Percentiles rank a stretch among this genome's conserved stretches.
Conservation (phyloP, 2,113 vertebrate genomes). For the Gavia stellata region DNA sequence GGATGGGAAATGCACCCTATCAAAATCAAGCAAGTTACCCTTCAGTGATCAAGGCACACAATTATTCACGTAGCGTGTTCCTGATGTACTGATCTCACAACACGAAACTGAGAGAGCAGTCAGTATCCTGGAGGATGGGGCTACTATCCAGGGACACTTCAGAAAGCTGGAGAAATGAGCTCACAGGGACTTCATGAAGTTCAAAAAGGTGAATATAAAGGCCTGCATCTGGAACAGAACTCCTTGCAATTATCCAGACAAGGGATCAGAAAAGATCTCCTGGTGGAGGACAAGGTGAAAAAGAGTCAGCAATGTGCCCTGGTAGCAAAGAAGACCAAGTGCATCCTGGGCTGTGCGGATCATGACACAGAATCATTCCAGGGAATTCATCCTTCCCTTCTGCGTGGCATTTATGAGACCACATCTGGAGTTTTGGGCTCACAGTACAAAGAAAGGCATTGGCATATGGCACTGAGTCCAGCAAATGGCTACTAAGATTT, state of each 20-base stretch:
- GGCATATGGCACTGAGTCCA: rapidly evolving
- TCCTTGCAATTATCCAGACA: not conserved
- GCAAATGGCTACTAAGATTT: not conserved
- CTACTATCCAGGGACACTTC: not conserved
- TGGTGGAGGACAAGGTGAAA: not conserved
- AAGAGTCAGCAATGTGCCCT: not conserved
- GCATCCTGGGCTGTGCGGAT: not conserved
- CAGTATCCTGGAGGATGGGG: not conserved
- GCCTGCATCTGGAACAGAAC: not conserved
- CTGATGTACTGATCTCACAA: not conserved
- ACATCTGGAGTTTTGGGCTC: not conserved
- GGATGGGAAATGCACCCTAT: not conserved
- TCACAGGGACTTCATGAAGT: not conserved
- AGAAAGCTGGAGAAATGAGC: not conserved
- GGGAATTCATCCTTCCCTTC: not conserved
- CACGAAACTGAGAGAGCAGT: not conserved
- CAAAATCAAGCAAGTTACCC: no score
- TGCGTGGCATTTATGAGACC: not conserved
- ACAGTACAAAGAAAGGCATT: not conserved
- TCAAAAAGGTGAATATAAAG: not conserved
- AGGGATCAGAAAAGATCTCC: not conserved
- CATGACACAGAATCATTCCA: no score
- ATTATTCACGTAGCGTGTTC: not conserved
- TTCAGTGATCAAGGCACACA: not conserved
- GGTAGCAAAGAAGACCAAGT: not conserved